Base-by-base conservation (phyloP, 2,797 vertebrate genomes). In the Manis pentadactyla region DNA sequence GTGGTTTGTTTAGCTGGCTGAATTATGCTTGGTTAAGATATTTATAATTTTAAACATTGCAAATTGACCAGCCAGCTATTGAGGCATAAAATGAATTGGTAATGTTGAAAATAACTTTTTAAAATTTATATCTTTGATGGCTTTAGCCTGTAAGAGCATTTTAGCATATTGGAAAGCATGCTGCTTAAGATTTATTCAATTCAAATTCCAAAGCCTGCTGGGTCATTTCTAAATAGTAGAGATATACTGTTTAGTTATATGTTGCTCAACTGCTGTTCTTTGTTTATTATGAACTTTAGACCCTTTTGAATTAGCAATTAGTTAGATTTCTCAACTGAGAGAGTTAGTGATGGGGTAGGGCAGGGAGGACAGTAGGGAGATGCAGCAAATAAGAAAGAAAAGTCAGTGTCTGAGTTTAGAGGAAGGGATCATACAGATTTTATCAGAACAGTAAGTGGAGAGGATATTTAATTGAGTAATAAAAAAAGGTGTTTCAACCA, bases 81-180 rank as follows among this genome's bases (percentile, higher is more conserved):
- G 53, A 96, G 63, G 53, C 61, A 59, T 94, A 93, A 73, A 86
- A 68, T 92, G 95, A 93, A 93, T 96, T 96, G 78, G 63, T 88
- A 96, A 89, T 89, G 34, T 79, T 93, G 75, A 71, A 96, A 94
- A 87, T 94, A 91, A 64, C 17, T 75, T 93, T 97, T 31, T 91
- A 94, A 93, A 95, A 79, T 78, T 86, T 97, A 71, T 89, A 74
- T 96, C 66, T 93, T 96, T 95, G 95, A 83, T 88, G 88, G 75
- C n/a, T 90, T 96, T 90, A 94, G 34, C 39, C 95, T 96, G 18
- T 92, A 94, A 97, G 89, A 97, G 8, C 34, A 15, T 46, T 96
- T 37, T 96, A 13, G 57, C 87, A 92, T 97, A n/a, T 93, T 78
- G 90, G 98, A 96, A 59, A 92, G 85, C 71, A 39, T 94, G 39